Evolutionary conservation across 2,113 vertebrate species (phyloP), one percentile per base, ranked within the genome.

Genomic region (Notarius lentiginosus): DNA sequence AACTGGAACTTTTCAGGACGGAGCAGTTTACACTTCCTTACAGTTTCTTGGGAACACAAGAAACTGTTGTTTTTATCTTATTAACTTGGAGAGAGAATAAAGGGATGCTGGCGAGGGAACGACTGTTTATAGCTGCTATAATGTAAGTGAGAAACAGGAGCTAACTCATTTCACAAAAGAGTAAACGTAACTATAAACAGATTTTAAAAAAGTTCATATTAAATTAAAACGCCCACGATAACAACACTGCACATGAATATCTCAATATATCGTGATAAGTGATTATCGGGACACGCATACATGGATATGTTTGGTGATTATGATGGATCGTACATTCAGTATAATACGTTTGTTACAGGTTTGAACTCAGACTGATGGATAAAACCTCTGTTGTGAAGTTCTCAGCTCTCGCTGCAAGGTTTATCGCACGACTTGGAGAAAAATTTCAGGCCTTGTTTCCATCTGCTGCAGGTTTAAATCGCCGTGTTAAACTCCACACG

Each of bases 391-490:
- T 2, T 49, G 41, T 24, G 72, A 24, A 49, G 47, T 75, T 51
- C 72, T 75, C 47, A 51, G 72, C 72, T 75, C 41, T 51, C 10
- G 10, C 10, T 22, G 4, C 10, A 49, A 24, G 10, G 15, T 49
- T 75, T 22, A 20, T 12, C 8, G 0, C 4, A 22, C 4, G 1
- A 27, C 27, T 11, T 27, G 6, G 0, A 41, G 49, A 27, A 73
- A 58, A 73, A 20, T 9, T 49, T 85, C 56, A 41, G 34, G 15
- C 8, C 47, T n/a, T 22, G 49, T 61, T 87, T 82, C 61, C 68
- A 65, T 83, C 80, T 77, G 86, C 60, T 87, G 86, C 22, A 22
- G 65, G 53, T 47, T 87, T 84, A n/a, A 55, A 41, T 55, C 58
- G 79, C 22, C 63, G 10, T 22, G 56, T 11, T 63, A 49, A 60